Percentiles rank a stretch among this genome's conserved stretches.
phyloP scores from a whole-genome alignment of 2,797 vertebrate genomes.

The Setipinna tenuifilis region DNA sequence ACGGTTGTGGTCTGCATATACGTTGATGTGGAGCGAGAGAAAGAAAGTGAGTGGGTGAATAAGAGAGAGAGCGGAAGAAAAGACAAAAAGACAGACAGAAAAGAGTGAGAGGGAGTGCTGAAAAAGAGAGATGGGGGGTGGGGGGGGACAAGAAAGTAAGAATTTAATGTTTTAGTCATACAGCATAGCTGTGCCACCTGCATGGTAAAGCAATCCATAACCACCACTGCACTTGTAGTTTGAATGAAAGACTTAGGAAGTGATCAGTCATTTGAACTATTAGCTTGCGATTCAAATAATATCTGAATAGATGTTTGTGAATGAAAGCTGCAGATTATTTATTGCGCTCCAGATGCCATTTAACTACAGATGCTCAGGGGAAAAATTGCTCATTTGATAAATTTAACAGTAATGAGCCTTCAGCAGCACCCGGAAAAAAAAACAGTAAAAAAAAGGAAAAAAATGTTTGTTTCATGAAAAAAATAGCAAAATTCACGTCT shows the following conservation, averaged over 20 bases:
- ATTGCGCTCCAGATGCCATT: conserved; percentile 25
- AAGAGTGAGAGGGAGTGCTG: no score
- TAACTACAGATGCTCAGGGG: conserved; percentile 26
- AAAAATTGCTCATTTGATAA: conserved; percentile 10
- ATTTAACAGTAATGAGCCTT: conserved; percentile 19
- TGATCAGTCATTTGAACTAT: neutral
- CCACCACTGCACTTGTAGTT: neutral
- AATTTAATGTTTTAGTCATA: neutral
- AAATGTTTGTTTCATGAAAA: conserved; percentile 2
- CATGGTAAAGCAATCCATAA: neutral
- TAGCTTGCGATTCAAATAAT: neutral
- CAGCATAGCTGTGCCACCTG: conserved; percentile 1
- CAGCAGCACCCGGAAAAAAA: conserved; percentile 37
- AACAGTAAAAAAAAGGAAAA: conserved; percentile 45
- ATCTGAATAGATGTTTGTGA: conserved; percentile 36
- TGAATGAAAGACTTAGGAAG: neutral
- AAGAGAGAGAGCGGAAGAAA: no score
- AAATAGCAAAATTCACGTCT: conserved; percentile 61
- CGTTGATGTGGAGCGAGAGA: no score
- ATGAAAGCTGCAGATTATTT: conserved; percentile 41
- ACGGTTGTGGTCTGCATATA: neutral
- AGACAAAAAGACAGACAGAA: neutral
- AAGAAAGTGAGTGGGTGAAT: no score
- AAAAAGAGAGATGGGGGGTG: no score
- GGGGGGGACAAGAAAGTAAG: neutral